Conservation (phyloP, 2,888 invertebrate species). For the Cyclophora albipunctata region DNA sequence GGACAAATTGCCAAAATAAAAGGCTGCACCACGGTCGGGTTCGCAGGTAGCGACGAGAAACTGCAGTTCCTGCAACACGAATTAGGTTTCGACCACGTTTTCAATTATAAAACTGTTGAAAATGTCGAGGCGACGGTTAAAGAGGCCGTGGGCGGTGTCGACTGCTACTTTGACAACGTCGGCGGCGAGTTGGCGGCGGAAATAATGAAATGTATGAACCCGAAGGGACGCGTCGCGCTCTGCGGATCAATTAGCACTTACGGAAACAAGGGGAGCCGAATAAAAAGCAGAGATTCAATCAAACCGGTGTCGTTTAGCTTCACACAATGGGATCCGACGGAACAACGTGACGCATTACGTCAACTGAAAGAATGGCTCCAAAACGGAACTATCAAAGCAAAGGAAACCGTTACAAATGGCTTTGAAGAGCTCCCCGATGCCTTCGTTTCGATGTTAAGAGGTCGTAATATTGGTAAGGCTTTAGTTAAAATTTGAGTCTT, state of each 20-base stretch:
- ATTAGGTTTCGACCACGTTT: slow-evolving; percentile 77
- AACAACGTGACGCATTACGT: slow-evolving; percentile 24
- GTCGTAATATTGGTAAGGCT: slow-evolving; percentile 31
- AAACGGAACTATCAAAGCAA: slow-evolving; percentile 30
- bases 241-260: slow-evolving; percentile 79
- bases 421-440: slow-evolving; percentile 36
- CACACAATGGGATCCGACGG: slow-evolving; percentile 33
- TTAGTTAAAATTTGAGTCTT: slow-evolving; percentile 34
- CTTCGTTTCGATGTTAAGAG: slow-evolving; percentile 29
- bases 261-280: slow-evolving; percentile 16
- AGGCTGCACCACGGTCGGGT: slow-evolving; percentile 45
- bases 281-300: slow-evolving; percentile 17
- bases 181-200: slow-evolving; percentile 75
- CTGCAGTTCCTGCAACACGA: slow-evolving; percentile 75
- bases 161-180: slow-evolving; percentile 83
- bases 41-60: slow-evolving; percentile 79
- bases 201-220: slow-evolving; percentile 75
- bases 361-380: slow-evolving; percentile 33
- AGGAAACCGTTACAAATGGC: slow-evolving; percentile 35
- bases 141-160: slow-evolving; percentile 77
- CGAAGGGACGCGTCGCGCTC: slow-evolving; percentile 72
- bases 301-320: slow-evolving; percentile 32
- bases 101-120: slow-evolving; percentile 79
- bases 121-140: slow-evolving; percentile 54
- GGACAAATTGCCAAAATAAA: slow-evolving; percentile 79